Conservation (phyloP, 2,113 vertebrate genomes). For the Poicephalus gulielmi region DNA sequence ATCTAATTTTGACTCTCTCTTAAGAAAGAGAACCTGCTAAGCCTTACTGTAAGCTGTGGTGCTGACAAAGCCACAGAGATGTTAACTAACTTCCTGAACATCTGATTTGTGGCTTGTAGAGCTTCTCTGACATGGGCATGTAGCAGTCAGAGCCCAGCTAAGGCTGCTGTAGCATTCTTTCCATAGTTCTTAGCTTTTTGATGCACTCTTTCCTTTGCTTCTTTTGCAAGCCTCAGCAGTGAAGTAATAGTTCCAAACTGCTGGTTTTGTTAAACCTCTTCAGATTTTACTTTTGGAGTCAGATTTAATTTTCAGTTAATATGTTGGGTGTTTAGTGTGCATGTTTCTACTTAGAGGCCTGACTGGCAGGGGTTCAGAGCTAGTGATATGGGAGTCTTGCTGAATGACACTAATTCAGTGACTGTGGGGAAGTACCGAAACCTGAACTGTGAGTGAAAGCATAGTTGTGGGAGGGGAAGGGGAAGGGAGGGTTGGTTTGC, state of each 20-base stretch:
- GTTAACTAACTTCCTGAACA: conserved; percentile 25
- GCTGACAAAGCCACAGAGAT: conserved; percentile 18
- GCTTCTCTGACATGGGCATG: background rate
- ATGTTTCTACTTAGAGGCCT: background rate
- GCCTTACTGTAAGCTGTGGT: background rate
- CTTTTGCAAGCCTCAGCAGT: background rate
- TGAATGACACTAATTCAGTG: background rate
- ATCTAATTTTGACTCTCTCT: background rate
- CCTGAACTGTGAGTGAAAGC: background rate
- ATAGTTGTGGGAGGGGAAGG: rapidly evolving
- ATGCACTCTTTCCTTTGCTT: background rate
- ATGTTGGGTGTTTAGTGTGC: background rate
- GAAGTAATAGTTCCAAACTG: background rate
- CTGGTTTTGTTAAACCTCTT: background rate
- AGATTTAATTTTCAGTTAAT: background rate
- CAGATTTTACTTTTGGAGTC: background rate
- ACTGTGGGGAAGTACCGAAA: background rate
- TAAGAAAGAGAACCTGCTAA: background rate
- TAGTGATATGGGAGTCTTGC: background rate
- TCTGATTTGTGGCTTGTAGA: background rate
- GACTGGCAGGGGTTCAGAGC: background rate
- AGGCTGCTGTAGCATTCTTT: background rate
- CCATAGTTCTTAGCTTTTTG: background rate
- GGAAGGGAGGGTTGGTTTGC: background rate
- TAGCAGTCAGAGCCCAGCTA: background rate